A percentile compares a stretch with the other conserved stretches of the same genome.
phyloP scores from a whole-genome alignment of 1,140 invertebrate species.

The Anoplophora glabripennis region DNA sequence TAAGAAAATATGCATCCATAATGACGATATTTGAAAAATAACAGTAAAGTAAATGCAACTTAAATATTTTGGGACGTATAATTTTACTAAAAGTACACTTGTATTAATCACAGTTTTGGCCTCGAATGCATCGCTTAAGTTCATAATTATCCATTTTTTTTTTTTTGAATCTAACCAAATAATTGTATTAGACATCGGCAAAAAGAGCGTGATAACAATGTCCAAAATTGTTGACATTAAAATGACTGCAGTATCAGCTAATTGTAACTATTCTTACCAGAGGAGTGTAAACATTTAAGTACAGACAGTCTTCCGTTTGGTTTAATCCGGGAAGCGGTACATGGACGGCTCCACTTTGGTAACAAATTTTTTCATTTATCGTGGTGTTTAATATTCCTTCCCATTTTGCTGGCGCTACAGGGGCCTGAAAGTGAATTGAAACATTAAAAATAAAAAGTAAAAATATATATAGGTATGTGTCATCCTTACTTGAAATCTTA shows the following conservation, averaged over 20 bases:
- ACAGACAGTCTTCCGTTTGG: constrained; percentile 1
- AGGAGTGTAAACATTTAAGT: constrained; percentile 2
- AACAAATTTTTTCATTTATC: background rate
- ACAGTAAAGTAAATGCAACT: background rate
- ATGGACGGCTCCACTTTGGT: background rate
- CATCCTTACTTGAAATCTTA: constrained; percentile 19
- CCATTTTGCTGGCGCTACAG: background rate
- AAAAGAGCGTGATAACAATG: background rate
- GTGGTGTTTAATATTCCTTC: background rate
- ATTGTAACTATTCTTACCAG: background rate
- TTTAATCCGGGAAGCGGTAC: background rate
- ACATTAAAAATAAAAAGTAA: background rate
- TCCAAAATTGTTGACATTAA: background rate
- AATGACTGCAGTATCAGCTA: background rate
- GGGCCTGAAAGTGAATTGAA: background rate
- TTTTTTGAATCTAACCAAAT: no score
- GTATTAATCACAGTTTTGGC: no score
- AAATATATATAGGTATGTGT: background rate
- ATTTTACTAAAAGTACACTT: no score
- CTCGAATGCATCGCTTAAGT: no score
- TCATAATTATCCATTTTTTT: no score
- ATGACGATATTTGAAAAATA: background rate
- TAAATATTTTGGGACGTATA: background rate
- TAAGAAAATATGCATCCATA: background rate
- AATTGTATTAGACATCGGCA: background rate